Evolutionary conservation across 2,888 invertebrate species (phyloP), one percentile per base, ranked within the genome.

Genomic region (Molanna angustata): DNA sequence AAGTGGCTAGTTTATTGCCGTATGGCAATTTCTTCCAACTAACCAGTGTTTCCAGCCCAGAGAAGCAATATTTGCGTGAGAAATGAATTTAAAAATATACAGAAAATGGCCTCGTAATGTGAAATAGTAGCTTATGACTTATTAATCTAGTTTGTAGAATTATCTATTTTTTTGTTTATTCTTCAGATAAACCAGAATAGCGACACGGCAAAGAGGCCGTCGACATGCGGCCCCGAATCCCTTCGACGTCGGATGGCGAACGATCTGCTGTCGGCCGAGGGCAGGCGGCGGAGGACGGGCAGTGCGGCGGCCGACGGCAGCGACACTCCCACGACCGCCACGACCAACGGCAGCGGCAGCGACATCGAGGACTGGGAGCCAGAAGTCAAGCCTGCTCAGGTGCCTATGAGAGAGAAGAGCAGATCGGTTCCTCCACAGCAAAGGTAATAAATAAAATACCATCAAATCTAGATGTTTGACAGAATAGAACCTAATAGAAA

Each of bases 161-260:
- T n/a, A n/a, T n/a, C n/a, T n/a, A n/a, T n/a, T n/a, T n/a, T n/a
- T n/a, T n/a, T n/a, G n/a, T n/a, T n/a, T 20, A 17, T 3, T 44
- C 21, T 37, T 35, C 66, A 76, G 76, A 64, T 72, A 42, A 71
- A 73, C 61, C 68, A 37, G 9, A 31, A 45, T 4, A n/a, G n/a
- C n/a, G 31, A 71, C 57, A 64, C 65, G 1, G 45, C 61, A 3
- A 72, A 74, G 1, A 73, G 72, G 57, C 46, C 59, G 3, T 70
- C 69, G 57, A 64, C 66, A 11, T 69, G 69, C 17, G 63, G 68
- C 16, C 17, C 22, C 27, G 49, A 51, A 31, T 54, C 66, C 1
- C 73, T 74, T 54, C 74, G 73, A 40, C 68, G 74, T 4, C 72
- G 70, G 62, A 75, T 71, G 0, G 67, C 74, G n/a, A 62, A 73